Conservation (phyloP, 2,888 invertebrate genomes). For the Microplitis manilae region DNA sequence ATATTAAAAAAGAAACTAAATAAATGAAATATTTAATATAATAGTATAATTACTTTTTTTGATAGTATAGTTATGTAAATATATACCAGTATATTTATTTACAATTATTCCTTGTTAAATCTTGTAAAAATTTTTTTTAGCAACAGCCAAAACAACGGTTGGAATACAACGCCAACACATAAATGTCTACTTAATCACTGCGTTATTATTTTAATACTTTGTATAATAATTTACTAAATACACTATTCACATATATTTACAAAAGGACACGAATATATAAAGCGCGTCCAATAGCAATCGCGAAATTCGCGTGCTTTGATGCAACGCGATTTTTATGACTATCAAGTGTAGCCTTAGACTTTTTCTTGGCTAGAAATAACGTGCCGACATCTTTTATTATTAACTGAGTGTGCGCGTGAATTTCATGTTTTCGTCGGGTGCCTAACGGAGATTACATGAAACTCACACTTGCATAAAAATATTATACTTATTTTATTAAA, state of each 20-base stretch:
- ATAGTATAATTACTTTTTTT: background rate
- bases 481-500: too few relatives aligned
- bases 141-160: conserved; percentile 3
- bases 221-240: conserved; percentile 55
- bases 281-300: conserved; percentile 64
- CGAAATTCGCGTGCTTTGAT: conserved; percentile 65
- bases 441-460: too few relatives aligned
- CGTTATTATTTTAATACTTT: conserved; percentile 37
- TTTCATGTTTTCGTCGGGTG: background rate
- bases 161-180: conserved; percentile 17
- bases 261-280: conserved; percentile 57
- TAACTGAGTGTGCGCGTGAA: conserved; percentile 25
- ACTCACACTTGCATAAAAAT: too few relatives aligned
- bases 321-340: conserved; percentile 59
- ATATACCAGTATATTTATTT: background rate
- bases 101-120: background rate
- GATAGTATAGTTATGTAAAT: background rate
- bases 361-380: conserved; percentile 53
- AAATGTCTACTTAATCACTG: conserved; percentile 30
- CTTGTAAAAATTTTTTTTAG: background rate
- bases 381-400: conserved; percentile 54
- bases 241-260: conserved; percentile 67
- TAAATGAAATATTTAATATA: background rate
- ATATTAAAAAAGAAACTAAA: background rate
- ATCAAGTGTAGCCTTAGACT: conserved; percentile 47